Base-by-base conservation (phyloP, 1,140 invertebrate genomes). In the Drosophila aff. region DNA sequence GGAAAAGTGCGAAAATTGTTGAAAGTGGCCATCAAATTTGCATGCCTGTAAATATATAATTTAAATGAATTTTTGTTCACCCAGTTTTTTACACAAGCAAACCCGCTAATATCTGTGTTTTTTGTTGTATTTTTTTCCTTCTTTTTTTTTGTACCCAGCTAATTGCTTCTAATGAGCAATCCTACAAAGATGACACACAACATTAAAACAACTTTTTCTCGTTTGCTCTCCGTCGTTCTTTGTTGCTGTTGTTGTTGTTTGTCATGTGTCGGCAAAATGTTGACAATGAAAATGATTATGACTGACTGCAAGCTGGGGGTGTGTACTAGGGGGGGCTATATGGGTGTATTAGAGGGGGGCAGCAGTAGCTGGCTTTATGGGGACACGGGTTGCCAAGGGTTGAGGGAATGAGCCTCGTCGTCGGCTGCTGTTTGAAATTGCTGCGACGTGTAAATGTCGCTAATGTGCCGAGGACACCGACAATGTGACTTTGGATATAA, bases 391-490 rank as follows among this genome's bases (percentile, higher is more conserved):
- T 38, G 16, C n/a, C 15, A 36, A 36, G 13, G 10, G 55, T 18
- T 13, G 26, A 18, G 47, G 41, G 61, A 66, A 52, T 63, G 60
- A 71, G 71, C 74, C 62, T 66, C 81, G 85, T 66, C 83, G 84
- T 81, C 78, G 81, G 79, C 84, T 89, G 84, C 85, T 89, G 84
- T 85, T 90, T 69, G 81, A 90, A 89, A 89, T 89, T 84, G 84
- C 84, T 89, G 85, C 84, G 84, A 89, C 84, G 84, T 89, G 84
- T 89, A 89, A 89, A 90, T 90, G 84, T 90, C 81, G 84, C 84
- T 89, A 89, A 89, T 89, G 81, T 89, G 85, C 50, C 69, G 71
- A 68, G 64, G 68, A 76, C 65, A 74, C 64, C 64, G 65, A 73
- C 43, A 60, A 50, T 57, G 64, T 49, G 57, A 50, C 53, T 69